phyloP scores from a whole-genome alignment of 2,888 invertebrate species.

The Agonopterix subpropinquella region DNA sequence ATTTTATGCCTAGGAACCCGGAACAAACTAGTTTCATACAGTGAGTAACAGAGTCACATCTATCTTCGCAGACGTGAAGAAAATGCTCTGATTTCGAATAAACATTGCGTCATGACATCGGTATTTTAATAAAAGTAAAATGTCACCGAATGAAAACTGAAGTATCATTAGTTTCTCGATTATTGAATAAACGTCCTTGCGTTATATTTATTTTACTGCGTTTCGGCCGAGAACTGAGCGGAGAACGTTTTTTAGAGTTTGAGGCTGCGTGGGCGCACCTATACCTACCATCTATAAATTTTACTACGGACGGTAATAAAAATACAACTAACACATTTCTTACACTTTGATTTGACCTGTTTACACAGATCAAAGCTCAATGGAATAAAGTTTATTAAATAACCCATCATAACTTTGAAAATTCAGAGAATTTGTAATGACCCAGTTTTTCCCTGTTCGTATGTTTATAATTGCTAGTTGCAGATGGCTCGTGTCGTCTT shows the following conservation, averaged over 20 bases:
- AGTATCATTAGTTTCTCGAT: conserved; percentile 12
- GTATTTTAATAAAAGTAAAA: conserved; percentile 6
- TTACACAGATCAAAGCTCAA: conserved; percentile 68
- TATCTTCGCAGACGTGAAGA: neutral
- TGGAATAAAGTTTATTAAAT: conserved; percentile 64
- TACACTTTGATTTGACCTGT: conserved; percentile 70
- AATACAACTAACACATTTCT: conserved; percentile 70
- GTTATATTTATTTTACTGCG: conserved; percentile 46
- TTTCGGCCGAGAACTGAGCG: conserved; percentile 32
- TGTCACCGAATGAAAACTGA: conserved; percentile 7
- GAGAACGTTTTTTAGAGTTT: conserved; percentile 49
- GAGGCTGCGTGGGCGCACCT: conserved; percentile 54
- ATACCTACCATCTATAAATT: conserved; percentile 61
- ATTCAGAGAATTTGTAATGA: conserved; percentile 38
- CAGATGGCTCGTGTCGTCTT: neutral
- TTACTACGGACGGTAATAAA: conserved; percentile 64
- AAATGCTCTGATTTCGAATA: neutral
- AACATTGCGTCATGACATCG: neutral
- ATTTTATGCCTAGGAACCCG: no score
- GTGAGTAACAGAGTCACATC: no score
- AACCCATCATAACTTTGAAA: conserved; percentile 42
- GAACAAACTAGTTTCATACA: no score
- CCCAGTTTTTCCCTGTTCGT: conserved; percentile 25
- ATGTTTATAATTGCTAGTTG: conserved; percentile 8
- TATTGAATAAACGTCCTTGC: conserved; percentile 31